These are phyloP conservation scores for Melanostigma gelatinosum DNA, from an alignment of 2,113 vertebrate genomes.

Conservation along the genomic window DNA sequence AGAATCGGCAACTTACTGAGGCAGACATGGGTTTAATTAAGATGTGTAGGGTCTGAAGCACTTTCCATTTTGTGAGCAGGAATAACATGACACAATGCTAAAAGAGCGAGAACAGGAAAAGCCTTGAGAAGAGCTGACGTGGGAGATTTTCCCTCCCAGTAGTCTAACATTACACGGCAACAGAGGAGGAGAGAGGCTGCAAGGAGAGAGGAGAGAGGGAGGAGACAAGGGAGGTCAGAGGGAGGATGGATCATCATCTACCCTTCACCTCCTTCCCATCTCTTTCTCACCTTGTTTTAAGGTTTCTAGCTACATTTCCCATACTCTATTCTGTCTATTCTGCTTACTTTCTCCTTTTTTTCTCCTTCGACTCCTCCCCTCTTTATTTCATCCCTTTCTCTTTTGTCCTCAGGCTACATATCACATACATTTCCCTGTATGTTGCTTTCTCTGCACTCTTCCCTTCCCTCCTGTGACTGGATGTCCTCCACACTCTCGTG, in stretches of 20 bases:
- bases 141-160: conserved; percentile 64
- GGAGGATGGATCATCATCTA: conserved; percentile 42
- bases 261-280: conserved; percentile 57
- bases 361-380: conserved; percentile 25
- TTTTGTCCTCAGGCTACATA: conserved; percentile 67
- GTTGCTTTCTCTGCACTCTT: conserved; percentile 53
- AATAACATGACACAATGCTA: conserved; percentile 62
- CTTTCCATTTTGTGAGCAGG: conserved; percentile 59
- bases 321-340: conserved; percentile 33
- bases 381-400: conserved; percentile 46
- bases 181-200: conserved; percentile 12
- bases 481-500: conserved; percentile 54
- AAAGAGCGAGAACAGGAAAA: conserved; percentile 55
- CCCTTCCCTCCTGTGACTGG: conserved; percentile 38
- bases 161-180: conserved; percentile 63
- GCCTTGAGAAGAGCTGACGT: conserved; percentile 72
- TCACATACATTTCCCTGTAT: conserved; percentile 69
- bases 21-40: conserved; percentile 70
- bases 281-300: conserved; percentile 53
- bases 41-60: conserved; percentile 57
- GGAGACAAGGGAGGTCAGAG: conserved; percentile 26
- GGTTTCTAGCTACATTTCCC: conserved; percentile 37
- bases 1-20: conserved; percentile 36
- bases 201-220: conserved; percentile 20
- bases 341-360: conserved; percentile 30